These are phyloP conservation scores for Synergus laeviventris DNA, from an alignment of 2,888 invertebrate genomes.

Conservation along the genomic window DNA sequence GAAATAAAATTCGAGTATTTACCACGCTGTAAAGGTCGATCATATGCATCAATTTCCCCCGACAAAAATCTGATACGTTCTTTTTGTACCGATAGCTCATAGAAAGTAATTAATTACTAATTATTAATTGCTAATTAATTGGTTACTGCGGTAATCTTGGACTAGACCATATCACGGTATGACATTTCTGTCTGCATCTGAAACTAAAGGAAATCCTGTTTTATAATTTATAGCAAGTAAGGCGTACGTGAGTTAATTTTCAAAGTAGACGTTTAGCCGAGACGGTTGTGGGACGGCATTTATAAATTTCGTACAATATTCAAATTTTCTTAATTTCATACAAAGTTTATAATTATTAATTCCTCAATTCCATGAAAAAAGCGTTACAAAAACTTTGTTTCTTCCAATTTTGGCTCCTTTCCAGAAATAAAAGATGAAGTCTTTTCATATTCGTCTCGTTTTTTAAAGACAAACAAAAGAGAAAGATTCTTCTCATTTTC, in stretches of 20 bases:
- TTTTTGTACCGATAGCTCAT: constrained; percentile 71
- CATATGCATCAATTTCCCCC: constrained; percentile 13
- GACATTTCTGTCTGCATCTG: constrained; percentile 52
- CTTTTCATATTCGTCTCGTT: too few relatives aligned
- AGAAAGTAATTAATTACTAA: constrained; percentile 65
- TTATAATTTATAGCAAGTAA: constrained; percentile 57
- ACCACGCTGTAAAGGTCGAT: constrained; percentile 52
- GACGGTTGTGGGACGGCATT: constrained; percentile 47
- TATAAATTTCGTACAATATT: neutral
- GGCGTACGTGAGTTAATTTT: constrained; percentile 52
- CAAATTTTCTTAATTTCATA: neutral
- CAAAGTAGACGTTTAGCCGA: constrained; percentile 54
- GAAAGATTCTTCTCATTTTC: neutral
- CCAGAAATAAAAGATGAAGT: too few relatives aligned
- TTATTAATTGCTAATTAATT: constrained; percentile 50
- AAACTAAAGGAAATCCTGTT: constrained; percentile 60
- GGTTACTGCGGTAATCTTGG: constrained; percentile 62
- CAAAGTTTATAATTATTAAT: neutral
- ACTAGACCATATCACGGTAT: constrained; percentile 72
- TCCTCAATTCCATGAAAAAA: neutral
- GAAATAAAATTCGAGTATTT: constrained; percentile 54
- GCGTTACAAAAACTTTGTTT: neutral
- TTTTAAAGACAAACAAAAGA: neutral
- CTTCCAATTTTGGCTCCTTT: neutral
- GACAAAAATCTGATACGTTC: constrained; percentile 49